These are phyloP conservation scores for Epirrita christyi DNA, from an alignment of 2,888 invertebrate species.

Conservation along the genomic window DNA sequence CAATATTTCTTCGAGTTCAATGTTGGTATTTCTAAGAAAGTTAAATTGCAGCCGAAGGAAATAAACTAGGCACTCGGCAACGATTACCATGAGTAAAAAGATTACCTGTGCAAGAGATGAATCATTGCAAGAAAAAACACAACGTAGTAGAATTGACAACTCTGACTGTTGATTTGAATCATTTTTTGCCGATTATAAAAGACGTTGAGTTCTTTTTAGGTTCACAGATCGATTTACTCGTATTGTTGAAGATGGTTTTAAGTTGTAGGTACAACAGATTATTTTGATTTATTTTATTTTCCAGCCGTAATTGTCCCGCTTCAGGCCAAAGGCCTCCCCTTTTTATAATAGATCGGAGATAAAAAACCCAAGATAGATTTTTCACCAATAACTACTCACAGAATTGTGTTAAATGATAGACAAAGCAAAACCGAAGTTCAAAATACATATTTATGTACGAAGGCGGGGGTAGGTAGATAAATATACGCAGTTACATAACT, in stretches of 20 bases:
- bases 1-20: slow-evolving; percentile 17
- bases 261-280: too few species aligned
- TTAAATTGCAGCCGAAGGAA: slow-evolving; percentile 6
- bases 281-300: too few species aligned
- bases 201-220: slow-evolving; percentile 21
- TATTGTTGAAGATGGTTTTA: slow-evolving; percentile 1
- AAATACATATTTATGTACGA: too few species aligned
- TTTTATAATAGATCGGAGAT: not conserved
- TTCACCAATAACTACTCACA: too few species aligned
- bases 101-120: slow-evolving; percentile 23
- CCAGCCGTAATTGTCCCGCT: too few species aligned
- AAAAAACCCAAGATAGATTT: too few species aligned
- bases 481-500: too few species aligned
- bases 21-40: slow-evolving; percentile 12
- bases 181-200: slow-evolving; percentile 23
- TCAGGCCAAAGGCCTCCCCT: too few species aligned
- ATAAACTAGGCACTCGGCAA: slow-evolving; percentile 2
- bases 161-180: slow-evolving; percentile 21
- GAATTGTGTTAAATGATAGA: too few species aligned
- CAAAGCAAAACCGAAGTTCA: too few species aligned
- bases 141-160: slow-evolving; percentile 28
- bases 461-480: too few species aligned
- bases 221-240: slow-evolving; percentile 9
- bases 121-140: slow-evolving; percentile 30
- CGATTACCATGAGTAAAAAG: slow-evolving; percentile 20